These are phyloP conservation scores for Pedicia rivosa DNA, from an alignment of 2,888 invertebrate species.

Conservation along the genomic window DNA sequence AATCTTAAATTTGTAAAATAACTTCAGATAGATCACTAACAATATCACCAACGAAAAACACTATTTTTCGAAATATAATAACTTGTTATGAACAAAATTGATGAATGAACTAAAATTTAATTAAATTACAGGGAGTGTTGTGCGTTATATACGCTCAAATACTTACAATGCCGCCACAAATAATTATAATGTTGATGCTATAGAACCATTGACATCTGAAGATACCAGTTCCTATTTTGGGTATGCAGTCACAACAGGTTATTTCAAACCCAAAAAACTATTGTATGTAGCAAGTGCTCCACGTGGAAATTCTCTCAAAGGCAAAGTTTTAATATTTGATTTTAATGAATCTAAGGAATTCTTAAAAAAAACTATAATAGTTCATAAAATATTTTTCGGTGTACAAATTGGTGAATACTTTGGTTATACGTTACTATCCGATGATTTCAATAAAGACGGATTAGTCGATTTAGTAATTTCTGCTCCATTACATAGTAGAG, in stretches of 20 bases:
- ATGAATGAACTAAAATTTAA: too few relatives aligned
- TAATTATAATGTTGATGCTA: conserved; percentile 22
- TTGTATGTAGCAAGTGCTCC: conserved; percentile 29
- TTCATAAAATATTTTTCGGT: conserved; percentile 23
- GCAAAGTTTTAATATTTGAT: conserved; percentile 19
- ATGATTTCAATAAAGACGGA: conserved; percentile 45
- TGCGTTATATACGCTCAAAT: too few relatives aligned
- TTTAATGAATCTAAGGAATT: background rate
- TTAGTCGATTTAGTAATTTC: conserved; percentile 46
- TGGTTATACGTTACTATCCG: conserved; percentile 41
- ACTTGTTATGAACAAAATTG: too few relatives aligned
- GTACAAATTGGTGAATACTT: conserved; percentile 46
- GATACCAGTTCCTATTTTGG: conserved; percentile 24
- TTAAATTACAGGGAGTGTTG: too few relatives aligned
- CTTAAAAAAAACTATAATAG: background rate
- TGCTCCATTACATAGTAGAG: conserved; percentile 34
- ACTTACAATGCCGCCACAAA: too few relatives aligned
- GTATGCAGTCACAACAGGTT: conserved; percentile 27
- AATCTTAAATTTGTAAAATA: too few relatives aligned
- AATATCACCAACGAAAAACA: too few relatives aligned
- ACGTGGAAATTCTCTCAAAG: conserved; percentile 27
- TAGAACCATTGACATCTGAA: conserved; percentile 24
- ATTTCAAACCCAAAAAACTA: conserved; percentile 21
- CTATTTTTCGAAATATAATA: too few relatives aligned
- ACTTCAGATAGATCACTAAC: too few relatives aligned